Evolutionary conservation across 2,113 vertebrate species (phyloP), one percentile per base, ranked within the genome.

Genomic region (Saguinus midas): DNA sequence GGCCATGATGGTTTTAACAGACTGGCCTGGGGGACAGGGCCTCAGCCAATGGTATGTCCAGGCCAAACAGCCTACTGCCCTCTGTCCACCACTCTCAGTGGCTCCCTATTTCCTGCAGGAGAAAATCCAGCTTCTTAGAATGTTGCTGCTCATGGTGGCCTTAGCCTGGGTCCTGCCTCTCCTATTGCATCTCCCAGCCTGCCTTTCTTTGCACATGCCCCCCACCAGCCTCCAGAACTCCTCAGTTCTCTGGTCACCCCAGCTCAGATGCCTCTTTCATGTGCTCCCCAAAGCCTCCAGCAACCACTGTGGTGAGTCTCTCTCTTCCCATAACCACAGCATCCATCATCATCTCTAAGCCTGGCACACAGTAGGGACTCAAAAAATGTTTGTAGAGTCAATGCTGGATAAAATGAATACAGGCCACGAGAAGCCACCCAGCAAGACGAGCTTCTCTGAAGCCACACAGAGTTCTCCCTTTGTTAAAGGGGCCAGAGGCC

Each of bases 71-170:
- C 64, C 88, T 32, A 0, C 8, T 12, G 81, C 2, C 0, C 21
- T 25, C 84, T 48, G 75, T 12, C 25, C 23, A n/a, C 29, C 32
- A 78, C 58, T 40, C 64, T 87, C 29, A 0, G 0, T 4, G 72
- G 57, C 87, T 82, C 75, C 85, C 45, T 16, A 3, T 2, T 66
- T 73, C 66, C 64, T 8, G 8, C 6, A 14, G 70, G 52, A 48
- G 87, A 64, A 95, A 84, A 73, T 4, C 48, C 58, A 48, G 73
- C 21, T 64, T 64, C 85, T 21, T 13, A 50, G 43, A 57, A n/a
- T 1, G 37, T 32, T 1, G 37, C 50, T 1, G 20, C 4, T 5
- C 6, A 1, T 0, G 35, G 10, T 0, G 0, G 17, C 66, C 64
- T 66, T 37, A 12, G 8, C 40, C 79, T 3, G 91, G 48, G 17